Conservation (phyloP, 2,797 vertebrate species). For the Rhabdomys pumilio region DNA sequence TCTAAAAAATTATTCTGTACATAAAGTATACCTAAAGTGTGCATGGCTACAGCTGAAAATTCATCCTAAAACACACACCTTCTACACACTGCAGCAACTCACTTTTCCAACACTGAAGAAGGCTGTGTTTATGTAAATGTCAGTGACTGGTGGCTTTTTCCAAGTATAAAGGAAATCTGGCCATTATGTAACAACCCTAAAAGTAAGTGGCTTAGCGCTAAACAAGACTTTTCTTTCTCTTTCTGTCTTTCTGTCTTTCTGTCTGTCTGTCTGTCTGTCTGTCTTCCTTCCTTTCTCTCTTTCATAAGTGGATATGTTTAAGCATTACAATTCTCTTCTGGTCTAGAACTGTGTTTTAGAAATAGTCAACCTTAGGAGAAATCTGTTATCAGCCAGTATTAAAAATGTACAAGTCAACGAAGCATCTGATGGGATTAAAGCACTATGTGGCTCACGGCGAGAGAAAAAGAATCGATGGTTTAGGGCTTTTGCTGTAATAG, state of each 20-base stretch:
- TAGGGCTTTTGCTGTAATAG: not conserved
- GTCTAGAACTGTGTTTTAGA: constrained; percentile 49
- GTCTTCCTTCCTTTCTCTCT: not conserved
- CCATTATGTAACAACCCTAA: constrained; percentile 40
- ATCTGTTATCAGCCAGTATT: constrained; percentile 14
- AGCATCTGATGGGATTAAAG: constrained; percentile 55
- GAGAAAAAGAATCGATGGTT: constrained; percentile 8
- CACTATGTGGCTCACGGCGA: not conserved
- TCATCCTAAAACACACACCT: constrained; percentile 12
- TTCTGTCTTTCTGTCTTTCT: not conserved
- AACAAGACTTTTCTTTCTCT: not conserved
- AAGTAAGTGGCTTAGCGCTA: constrained; percentile 24
- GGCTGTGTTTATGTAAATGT: constrained; percentile 52
- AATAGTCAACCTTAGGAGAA: constrained; percentile 38
- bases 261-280: no score
- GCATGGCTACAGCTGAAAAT: not conserved
- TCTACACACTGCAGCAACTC: not conserved
- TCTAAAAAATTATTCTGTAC: constrained; percentile 33
- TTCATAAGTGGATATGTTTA: constrained; percentile 13
- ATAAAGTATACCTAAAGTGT: constrained; percentile 30
- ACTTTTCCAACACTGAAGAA: constrained; percentile 49
- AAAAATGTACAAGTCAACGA: constrained; percentile 50
- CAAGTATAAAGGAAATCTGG: constrained; percentile 38
- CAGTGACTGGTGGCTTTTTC: constrained; percentile 19
- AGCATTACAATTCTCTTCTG: constrained; percentile 44